phyloP scores from a whole-genome alignment of 1,140 invertebrate species.

The Sarcophaga peregrina region DNA sequence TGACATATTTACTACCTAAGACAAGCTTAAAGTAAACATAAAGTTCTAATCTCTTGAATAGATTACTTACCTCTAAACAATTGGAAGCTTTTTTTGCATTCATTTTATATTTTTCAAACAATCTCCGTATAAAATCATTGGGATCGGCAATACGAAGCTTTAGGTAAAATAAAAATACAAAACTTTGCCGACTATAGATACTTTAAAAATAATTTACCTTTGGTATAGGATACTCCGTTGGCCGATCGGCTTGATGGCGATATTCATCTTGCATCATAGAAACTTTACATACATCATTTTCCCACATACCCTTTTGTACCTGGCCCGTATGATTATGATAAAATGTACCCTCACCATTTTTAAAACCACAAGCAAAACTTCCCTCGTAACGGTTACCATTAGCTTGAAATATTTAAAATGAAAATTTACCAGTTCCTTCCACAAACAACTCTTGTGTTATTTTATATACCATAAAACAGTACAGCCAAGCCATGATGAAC shows the following conservation, averaged over 20 bases:
- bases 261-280: slow-evolving; percentile 67
- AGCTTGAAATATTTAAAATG: slow-evolving; percentile 52
- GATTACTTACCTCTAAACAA: slow-evolving; percentile 33
- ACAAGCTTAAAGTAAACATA: background rate
- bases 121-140: slow-evolving; percentile 55
- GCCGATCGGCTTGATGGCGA: slow-evolving; percentile 46
- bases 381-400: slow-evolving; percentile 74
- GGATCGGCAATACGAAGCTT: slow-evolving; percentile 52
- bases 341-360: slow-evolving; percentile 71
- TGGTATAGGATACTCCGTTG: slow-evolving; percentile 57
- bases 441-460: slow-evolving; percentile 24
- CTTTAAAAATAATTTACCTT: slow-evolving; percentile 38
- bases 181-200: background rate
- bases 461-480: slow-evolving; percentile 56
- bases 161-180: slow-evolving; percentile 6
- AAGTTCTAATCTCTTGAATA: background rate
- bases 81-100: slow-evolving; percentile 49
- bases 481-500: slow-evolving; percentile 66
- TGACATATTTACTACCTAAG: no score
- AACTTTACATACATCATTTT: slow-evolving; percentile 65
- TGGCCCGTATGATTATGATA: slow-evolving; percentile 71
- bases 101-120: slow-evolving; percentile 52
- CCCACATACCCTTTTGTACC: slow-evolving; percentile 71
- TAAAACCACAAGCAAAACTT: slow-evolving; percentile 68
- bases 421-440: slow-evolving; percentile 16